Evolutionary conservation across 2,113 vertebrate genomes (phyloP).

Genomic region (Myrmecophaga tridactyla): DNA sequence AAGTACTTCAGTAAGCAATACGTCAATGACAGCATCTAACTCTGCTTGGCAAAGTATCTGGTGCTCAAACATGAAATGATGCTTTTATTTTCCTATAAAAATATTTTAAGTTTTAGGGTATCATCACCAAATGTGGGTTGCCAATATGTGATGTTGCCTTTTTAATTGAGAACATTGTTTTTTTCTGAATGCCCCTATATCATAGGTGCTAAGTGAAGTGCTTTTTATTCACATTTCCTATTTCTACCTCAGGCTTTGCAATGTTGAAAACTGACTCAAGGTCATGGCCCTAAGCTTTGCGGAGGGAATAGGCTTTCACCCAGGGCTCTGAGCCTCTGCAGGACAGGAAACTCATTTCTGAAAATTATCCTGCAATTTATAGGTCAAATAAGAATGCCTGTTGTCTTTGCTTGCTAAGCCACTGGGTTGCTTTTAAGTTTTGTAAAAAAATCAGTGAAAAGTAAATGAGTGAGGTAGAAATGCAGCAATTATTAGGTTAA

Average conservation of each 20-base stretch:
- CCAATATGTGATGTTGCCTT: background rate
- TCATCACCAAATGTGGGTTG: conserved; percentile 4
- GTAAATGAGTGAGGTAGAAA: background rate
- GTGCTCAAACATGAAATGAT: conserved; percentile 7
- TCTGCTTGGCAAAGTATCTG: background rate
- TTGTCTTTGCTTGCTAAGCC: background rate
- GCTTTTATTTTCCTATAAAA: background rate
- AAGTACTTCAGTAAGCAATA: conserved; percentile 32
- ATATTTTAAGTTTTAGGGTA: conserved; percentile 46
- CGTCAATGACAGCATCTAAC: conserved; percentile 51
- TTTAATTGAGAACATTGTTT: conserved; percentile 11
- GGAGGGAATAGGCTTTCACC: background rate
- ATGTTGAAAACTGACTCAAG: background rate
- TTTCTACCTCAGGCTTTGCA: background rate
- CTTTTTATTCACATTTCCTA: background rate
- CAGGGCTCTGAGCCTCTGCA: background rate
- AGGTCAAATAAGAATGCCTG: conserved; percentile 4
- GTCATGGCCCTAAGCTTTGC: background rate
- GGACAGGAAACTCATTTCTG: background rate
- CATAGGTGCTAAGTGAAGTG: background rate
- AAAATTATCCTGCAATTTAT: background rate
- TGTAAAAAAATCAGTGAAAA: background rate
- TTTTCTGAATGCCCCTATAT: background rate
- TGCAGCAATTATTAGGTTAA: background rate
- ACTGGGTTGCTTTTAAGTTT: conserved; percentile 6